Evolutionary conservation across 2,888 invertebrate species (phyloP).

Genomic region (Limnephilus rhombicus): DNA sequence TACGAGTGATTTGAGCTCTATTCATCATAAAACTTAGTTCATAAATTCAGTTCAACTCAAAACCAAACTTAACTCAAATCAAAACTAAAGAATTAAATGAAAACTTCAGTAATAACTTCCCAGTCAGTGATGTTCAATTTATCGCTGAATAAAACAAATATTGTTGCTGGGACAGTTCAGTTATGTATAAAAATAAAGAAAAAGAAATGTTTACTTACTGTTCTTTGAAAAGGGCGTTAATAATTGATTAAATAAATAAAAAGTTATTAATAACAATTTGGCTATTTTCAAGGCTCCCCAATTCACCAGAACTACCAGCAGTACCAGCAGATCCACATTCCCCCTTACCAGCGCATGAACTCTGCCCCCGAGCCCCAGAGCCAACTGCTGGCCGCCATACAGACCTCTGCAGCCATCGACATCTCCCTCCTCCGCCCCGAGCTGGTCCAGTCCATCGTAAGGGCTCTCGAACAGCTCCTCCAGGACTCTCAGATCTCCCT

Average conservation of each 20-base stretch:
- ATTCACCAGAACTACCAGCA: constrained; percentile 77
- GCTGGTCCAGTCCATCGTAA: constrained; percentile 74
- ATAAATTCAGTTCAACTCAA: no score
- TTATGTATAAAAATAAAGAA: no score
- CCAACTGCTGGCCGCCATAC: constrained; percentile 64
- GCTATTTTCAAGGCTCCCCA: constrained; percentile 77
- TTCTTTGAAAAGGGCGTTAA: no score
- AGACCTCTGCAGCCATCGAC: constrained; percentile 69
- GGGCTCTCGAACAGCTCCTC: constrained; percentile 72
- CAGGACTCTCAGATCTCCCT: constrained; percentile 73
- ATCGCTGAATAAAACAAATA: no score
- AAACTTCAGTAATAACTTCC: no score
- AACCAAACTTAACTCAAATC: neutral
- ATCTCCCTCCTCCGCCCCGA: constrained; percentile 72
- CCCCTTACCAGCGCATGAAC: constrained; percentile 59
- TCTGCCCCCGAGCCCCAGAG: constrained; percentile 64
- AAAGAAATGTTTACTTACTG: no score
- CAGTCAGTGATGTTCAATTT: no score
- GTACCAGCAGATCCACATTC: constrained; percentile 59
- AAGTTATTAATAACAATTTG: neutral
- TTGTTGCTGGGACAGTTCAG: no score
- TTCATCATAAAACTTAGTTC: no score
- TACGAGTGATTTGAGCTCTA: neutral
- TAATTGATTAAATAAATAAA: no score
- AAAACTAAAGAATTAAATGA: neutral